Evolutionary conservation across 2,888 invertebrate genomes (phyloP), one percentile per base, ranked within the genome.

Genomic region (Eulithis prunata): DNA sequence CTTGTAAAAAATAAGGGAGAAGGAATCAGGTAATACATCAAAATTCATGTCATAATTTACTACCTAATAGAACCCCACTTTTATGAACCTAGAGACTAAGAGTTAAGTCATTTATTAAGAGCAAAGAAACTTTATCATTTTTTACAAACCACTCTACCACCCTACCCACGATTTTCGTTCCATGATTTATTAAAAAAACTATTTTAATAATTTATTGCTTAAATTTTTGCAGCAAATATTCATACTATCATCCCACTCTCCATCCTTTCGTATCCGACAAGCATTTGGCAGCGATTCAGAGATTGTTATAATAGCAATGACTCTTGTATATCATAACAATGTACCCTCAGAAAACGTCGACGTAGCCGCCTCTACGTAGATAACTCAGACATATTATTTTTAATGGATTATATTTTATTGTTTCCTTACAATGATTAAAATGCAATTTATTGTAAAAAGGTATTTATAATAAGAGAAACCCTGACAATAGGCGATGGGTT

Each of bases 291-390:
- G 69, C 75, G 78, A 72, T 81, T 85, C 88, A 87, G 82, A 85
- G 78, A 89, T 88, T 89, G 87, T 89, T 91, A 90, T 90, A 87
- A 88, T 84, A 78, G 82, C 86, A 89, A 91, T 85, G 85, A 85
- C 77, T 87, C 78, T 77, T 82, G 84, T 76, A 87, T 52, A 8
- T 92, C 91, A 92, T 91, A 92, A 87, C 81, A 82, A 80, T 79
- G 87, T 84, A 80, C 85, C 86, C 80, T 85, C 84, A 82, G 81
- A 78, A 81, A 84, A 86, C 80, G 83, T 89, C 84, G 86, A 85
- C 82, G 79, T 85, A 84, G 51, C 53, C 47, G 53, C 56, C 59
- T 58, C 85, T 78, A 86, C 84, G 8, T 5, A 11, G 10, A 4
- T 5, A 11, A 21, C 2, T 21, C 6, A 11, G 11, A 49, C 11